Evolutionary conservation across 2,113 vertebrate genomes (phyloP), one percentile per base, ranked within the genome.

Genomic region (Felis catus): DNA sequence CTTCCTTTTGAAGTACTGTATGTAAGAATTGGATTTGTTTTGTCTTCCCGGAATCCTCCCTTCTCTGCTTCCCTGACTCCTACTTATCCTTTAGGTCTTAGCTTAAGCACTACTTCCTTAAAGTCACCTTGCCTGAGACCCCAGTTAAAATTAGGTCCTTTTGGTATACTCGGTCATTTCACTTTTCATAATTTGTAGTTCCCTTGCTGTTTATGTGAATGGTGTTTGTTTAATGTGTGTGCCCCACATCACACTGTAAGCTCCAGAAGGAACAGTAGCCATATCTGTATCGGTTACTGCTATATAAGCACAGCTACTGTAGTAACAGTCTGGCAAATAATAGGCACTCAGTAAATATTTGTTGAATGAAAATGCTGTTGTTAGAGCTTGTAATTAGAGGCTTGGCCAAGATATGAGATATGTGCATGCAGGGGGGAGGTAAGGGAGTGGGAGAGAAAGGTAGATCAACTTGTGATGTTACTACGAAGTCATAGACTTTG

Each of bases 341-440:
- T 78, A 58, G 45, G 29, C 41, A 93, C 27, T 92, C 39, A 66
- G 1, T 94, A 90, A 90, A 27, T 68, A 41, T 68, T 81, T 53
- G 2, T 79, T 86, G 80, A 95, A 53, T 65, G 82, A 91, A 81
- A 97, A 71, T 83, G 41, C 84, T 93, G 25, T 45, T 93, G 13
- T 94, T 83, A 41, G 68, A 86, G 18, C 48, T 93, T 79, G 63
- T 96, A 36, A 53, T 65, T 79, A 93, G 29, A 93, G 79, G 79
- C 70, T 94, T 91, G 89, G 58, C 88, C 96, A 82, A 96, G 31
- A 23, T 68, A 71, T 31, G 33, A 95, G 78, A 71, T 92, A 89
- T 78, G 61, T 89, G 25, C 45, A 8, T 18, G 12, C 29, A 27
- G 29, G 16, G 14, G 21, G 18, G 58, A 79, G 71, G 7, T 58